Evolutionary conservation across 2,888 invertebrate genomes (phyloP).

Genomic region (Eilema caniola): DNA sequence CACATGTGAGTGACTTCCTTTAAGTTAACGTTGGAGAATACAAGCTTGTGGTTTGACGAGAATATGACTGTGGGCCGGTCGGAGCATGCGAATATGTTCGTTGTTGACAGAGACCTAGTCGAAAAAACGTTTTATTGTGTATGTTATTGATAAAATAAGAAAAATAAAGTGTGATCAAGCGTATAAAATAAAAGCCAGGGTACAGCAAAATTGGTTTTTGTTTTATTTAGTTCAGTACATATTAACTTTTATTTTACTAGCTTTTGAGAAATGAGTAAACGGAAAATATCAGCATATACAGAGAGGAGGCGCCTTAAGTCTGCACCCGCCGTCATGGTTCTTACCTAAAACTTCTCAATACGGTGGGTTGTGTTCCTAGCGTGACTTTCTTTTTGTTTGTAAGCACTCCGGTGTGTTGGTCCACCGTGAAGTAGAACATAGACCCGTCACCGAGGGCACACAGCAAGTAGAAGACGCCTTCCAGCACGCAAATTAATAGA

Average conservation of each 20-base stretch:
- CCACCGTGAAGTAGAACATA: slow-evolving; percentile 97
- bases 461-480: slow-evolving; percentile 95
- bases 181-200: too few species aligned
- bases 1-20: slow-evolving; percentile 99
- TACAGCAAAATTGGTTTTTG: too few species aligned
- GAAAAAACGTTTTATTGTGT: background rate
- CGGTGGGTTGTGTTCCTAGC: slow-evolving; percentile 98
- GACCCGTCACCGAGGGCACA: slow-evolving; percentile 99
- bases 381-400: slow-evolving; percentile 98
- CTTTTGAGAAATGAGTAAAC: too few species aligned
- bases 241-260: too few species aligned
- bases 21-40: slow-evolving; percentile 98
- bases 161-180: too few species aligned
- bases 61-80: slow-evolving; percentile 99
- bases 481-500: slow-evolving; percentile 97
- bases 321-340: background rate
- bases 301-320: too few species aligned
- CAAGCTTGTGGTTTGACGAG: slow-evolving; percentile 99
- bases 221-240: too few species aligned
- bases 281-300: too few species aligned
- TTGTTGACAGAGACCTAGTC: slow-evolving; percentile 93
- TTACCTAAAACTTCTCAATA: slow-evolving; percentile 93
- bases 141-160: background rate
- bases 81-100: slow-evolving; percentile 99
- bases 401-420: slow-evolving; percentile 91